Evolutionary conservation across 2,113 vertebrate genomes (phyloP).

Genomic region (Hirundichthys speculiger): DNA sequence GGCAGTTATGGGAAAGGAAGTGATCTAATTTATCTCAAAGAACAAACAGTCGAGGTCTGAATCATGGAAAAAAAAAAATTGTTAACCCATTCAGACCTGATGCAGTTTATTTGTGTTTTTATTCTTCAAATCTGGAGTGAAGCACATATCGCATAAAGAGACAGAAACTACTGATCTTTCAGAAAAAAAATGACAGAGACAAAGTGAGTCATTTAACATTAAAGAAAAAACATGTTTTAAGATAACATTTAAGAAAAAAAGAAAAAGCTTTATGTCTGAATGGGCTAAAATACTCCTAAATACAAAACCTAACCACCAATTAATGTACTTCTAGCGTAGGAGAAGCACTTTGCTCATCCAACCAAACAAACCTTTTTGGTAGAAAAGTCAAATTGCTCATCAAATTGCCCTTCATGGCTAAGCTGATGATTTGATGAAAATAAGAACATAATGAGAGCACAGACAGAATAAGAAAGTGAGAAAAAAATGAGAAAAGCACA

Average conservation of each 20-base stretch:
- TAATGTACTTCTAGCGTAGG: constrained; percentile 20
- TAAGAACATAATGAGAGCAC: constrained; percentile 55
- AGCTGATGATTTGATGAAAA: constrained; percentile 75
- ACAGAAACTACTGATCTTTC: too few relatives aligned
- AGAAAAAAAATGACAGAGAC: too few relatives aligned
- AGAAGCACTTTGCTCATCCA: constrained; percentile 9
- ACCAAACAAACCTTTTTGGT: constrained; percentile 86
- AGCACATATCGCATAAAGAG: too few relatives aligned
- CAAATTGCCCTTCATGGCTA: constrained; percentile 81
- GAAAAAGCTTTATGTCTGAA: background rate
- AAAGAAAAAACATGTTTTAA: too few relatives aligned
- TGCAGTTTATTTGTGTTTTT: too few relatives aligned
- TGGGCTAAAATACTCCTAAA: background rate
- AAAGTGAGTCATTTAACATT: too few relatives aligned
- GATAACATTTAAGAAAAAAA: too few relatives aligned
- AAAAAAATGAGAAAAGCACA: constrained; percentile 17
- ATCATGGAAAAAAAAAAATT: too few relatives aligned
- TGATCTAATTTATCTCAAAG: too few relatives aligned
- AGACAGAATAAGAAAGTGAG: constrained; percentile 44
- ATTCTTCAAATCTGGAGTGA: too few relatives aligned
- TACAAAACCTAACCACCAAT: background rate
- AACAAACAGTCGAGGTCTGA: too few relatives aligned
- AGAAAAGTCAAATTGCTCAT: constrained; percentile 86
- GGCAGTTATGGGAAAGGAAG: background rate
- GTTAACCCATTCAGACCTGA: too few relatives aligned